phyloP scores from a whole-genome alignment of 2,888 invertebrate species.

The Ectemnius continuus region DNA sequence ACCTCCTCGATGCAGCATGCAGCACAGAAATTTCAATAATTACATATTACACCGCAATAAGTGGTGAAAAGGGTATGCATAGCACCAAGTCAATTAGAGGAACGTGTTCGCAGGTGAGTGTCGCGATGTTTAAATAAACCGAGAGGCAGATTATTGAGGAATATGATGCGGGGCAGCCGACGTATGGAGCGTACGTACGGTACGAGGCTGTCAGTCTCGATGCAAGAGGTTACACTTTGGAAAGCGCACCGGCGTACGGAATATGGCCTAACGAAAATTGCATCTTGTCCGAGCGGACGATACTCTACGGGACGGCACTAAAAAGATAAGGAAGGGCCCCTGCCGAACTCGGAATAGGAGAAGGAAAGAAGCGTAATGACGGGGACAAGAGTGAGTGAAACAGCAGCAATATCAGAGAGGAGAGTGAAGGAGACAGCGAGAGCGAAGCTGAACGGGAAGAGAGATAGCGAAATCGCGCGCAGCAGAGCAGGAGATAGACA shows the following conservation, averaged over 20 bases:
- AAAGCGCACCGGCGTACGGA: conserved; percentile 49
- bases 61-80: conserved; percentile 10
- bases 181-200: conserved; percentile 29
- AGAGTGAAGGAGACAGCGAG: conserved; percentile 40
- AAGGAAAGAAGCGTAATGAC: conserved; percentile 45
- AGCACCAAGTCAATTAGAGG: conserved; percentile 7
- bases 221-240: conserved; percentile 55
- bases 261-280: conserved; percentile 39
- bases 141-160: conserved; percentile 23
- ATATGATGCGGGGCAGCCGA: conserved; percentile 37
- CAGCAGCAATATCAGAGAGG: conserved; percentile 19
- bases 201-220: conserved; percentile 21
- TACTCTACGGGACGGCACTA: conserved; percentile 45
- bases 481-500: conserved; percentile 28
- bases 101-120: not conserved
- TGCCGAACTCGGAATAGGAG: conserved; percentile 52
- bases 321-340: conserved; percentile 49
- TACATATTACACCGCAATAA: conserved; percentile 5
- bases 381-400: conserved; percentile 32
- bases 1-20: not conserved
- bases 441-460: conserved; percentile 41
- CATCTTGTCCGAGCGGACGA: conserved; percentile 48
- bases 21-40: not conserved
- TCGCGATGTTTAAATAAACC: conserved; percentile 7
- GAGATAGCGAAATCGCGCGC: conserved; percentile 25